Evolutionary conservation across 2,888 invertebrate genomes (phyloP), one percentile per base, ranked within the genome.

Genomic region (Aphodius sticticus): DNA sequence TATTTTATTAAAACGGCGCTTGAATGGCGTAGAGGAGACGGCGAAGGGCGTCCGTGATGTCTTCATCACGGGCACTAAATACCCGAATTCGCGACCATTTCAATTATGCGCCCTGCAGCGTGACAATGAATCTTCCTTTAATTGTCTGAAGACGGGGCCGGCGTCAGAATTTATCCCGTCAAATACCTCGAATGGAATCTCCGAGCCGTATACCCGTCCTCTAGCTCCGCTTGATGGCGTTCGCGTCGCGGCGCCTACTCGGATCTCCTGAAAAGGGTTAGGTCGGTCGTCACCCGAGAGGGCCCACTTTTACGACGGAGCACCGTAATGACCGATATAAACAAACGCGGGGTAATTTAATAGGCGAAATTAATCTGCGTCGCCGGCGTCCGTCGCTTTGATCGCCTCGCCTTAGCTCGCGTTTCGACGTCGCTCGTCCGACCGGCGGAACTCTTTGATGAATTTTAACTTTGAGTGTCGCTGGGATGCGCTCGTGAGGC

Each of bases 81-180:
- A 80, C 81, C 80, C 80, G 80, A 71, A 78, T 78, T 79, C 79
- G 81, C 81, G 84, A 82, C 85, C 84, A 83, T 85, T 86, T 84
- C 85, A 85, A 86, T 86, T 86, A 86, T 85, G 84, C 85, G 84
- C 84, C 82, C 85, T 82, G 83, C 84, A 83, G 84, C 81, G 83
- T 78, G 80, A 82, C 84, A 79, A 85, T 86, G 86, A 85, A 86
- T 86, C 86, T 86, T 85, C 83, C 82, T 84, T 84, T 86, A 86
- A 85, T 86, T 84, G 84, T 85, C 85, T 84, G 82, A 83, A 83
- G 83, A 84, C 83, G 83, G 82, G 81, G 77, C 81, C 79, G 79
- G 77, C 80, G 79, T 77, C 80, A 81, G 80, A 82, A 82, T 82
- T 79, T 79, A 81, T 79, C 81, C 76, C 78, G 70, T 16, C 71